Evolutionary conservation across 2,797 vertebrate species (phyloP), one percentile per base, ranked within the genome.

Genomic region (Lagodon rhomboides): DNA sequence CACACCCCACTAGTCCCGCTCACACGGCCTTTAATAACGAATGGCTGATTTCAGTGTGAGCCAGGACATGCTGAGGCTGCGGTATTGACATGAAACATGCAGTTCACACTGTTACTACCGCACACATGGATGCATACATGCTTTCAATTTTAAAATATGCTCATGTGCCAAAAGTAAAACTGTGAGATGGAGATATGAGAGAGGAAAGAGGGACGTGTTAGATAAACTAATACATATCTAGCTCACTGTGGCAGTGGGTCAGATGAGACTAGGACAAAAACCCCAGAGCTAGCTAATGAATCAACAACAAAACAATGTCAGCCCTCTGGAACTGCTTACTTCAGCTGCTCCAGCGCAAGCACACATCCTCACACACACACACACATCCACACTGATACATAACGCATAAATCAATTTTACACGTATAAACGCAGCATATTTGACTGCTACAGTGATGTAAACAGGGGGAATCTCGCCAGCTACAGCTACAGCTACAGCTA

Each of bases 171-270:
- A 30, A 17, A 43, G 30, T 72, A 73, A 61, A 46, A 34, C 5
- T 56, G 27, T 54, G 12, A 58, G 41, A 66, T 20, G 12, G 22
- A 68, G 22, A 41, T 27, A 63, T 17, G 47, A 58, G 22, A 72
- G 55, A 15, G 66, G 65, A 2, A 68, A 18, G 50, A 72, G 16
- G 49, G 30, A 41, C 22, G 64, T 34, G 25, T 78, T 63, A 49
- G 22, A 58, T 50, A 8, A 23, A 68, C 79, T 66, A 56, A 77
- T 68, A 25, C 77, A 72, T 73, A 85, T 89, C 46, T 86, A 75
- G 85, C 87, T 85, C 88, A 93, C 84, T 89, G 85, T 86, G 92
- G 87, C 90, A 93, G 89, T 93, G 75, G 92, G 92, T 92, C 91
- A 89, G 70, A 81, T 55, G 60, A 85, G 77, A 87, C 41, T 4